phyloP scores from a whole-genome alignment of 2,888 invertebrate genomes.

The Neuroscelio doddi region DNA sequence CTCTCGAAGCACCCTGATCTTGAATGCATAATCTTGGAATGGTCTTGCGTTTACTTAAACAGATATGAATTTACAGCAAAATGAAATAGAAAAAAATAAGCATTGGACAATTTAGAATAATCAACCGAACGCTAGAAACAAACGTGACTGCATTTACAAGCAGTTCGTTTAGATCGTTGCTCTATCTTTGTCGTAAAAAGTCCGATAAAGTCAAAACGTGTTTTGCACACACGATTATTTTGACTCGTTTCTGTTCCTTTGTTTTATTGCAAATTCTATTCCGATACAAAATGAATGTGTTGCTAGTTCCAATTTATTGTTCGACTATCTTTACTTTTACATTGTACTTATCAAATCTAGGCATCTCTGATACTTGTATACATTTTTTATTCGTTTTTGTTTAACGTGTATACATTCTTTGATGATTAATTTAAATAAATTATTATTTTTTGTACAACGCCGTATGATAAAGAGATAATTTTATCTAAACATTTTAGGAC shows the following conservation, averaged over 20 bases:
- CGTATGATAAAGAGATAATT: constrained; percentile 5
- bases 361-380: background rate
- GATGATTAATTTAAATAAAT: background rate
- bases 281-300: constrained; percentile 11
- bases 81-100: constrained; percentile 18
- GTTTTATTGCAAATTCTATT: constrained; percentile 19
- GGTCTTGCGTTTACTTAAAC: background rate
- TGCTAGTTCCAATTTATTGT: background rate
- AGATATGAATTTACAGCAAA: constrained; percentile 10
- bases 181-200: constrained; percentile 33
- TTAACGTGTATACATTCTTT: too few species aligned
- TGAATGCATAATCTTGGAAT: too few species aligned
- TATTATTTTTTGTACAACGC: background rate
- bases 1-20: too few species aligned
- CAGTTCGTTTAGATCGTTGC: constrained; percentile 33
- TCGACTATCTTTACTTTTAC: background rate
- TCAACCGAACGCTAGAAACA: constrained; percentile 31
- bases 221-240: constrained; percentile 35
- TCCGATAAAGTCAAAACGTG: constrained; percentile 33
- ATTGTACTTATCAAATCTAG: too few species aligned
- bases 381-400: background rate
- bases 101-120: constrained; percentile 36
- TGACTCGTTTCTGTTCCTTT: constrained; percentile 22
- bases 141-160: constrained; percentile 42
- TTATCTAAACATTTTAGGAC: constrained; percentile 23